These are phyloP conservation scores for Folsomia candida DNA, from an alignment of 2,888 invertebrate species.

Conservation along the genomic window DNA sequence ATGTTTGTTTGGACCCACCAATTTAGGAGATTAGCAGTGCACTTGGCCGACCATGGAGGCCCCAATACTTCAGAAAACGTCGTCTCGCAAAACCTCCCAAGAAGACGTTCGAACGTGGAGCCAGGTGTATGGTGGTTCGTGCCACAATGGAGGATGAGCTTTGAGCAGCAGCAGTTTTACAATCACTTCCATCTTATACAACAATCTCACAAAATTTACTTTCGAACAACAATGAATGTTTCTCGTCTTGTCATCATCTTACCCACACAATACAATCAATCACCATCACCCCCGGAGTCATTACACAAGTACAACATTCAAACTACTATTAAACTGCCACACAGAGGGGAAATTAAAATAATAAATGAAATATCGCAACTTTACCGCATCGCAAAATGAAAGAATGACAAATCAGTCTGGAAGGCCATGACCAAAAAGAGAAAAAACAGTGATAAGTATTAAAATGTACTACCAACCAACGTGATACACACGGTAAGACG, in stretches of 20 bases:
- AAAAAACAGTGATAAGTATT: slow-evolving; percentile 1
- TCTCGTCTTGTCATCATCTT: background rate
- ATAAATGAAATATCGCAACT: too few relatives aligned
- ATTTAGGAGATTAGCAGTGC: slow-evolving; percentile 61
- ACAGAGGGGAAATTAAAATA: too few relatives aligned
- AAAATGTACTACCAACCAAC: background rate
- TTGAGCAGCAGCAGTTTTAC: background rate
- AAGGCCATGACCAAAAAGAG: background rate
- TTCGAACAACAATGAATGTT: background rate
- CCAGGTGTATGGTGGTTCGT: background rate
- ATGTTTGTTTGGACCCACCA: slow-evolving; percentile 4
- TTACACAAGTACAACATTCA: background rate
- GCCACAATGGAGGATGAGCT: background rate
- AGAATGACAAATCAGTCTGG: background rate
- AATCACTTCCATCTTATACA: background rate
- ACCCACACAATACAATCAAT: background rate
- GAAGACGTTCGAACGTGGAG: background rate
- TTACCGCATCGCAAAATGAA: background rate
- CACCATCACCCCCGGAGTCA: background rate
- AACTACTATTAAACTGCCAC: background rate
- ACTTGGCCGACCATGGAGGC: slow-evolving; percentile 61
- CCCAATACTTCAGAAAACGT: slow-evolving; percentile 52
- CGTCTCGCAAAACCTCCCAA: background rate
- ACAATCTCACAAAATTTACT: background rate
- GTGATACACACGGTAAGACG: slow-evolving; percentile 6